Evolutionary conservation across 2,113 vertebrate species (phyloP).

Genomic region (Alligator mississippiensis): DNA sequence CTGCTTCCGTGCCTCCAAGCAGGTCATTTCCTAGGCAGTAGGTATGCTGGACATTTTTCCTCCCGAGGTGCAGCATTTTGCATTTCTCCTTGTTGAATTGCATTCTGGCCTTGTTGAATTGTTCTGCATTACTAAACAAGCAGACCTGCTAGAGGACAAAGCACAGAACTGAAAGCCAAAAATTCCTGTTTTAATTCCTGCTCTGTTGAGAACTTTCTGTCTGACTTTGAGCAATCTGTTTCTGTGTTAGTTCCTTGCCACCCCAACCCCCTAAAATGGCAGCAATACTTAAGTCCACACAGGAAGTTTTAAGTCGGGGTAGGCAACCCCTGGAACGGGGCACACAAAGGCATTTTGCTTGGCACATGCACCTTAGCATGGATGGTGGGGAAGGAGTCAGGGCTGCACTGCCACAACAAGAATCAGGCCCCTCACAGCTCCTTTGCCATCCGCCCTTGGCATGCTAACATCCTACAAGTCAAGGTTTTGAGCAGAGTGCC

Average conservation of each 20-base stretch:
- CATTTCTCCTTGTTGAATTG: fast-evolving
- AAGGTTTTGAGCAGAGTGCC: no score
- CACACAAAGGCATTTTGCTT: no score
- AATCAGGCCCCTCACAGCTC: no score
- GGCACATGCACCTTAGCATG: no score
- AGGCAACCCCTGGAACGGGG: no score
- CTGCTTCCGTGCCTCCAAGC: no score
- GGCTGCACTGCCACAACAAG: no score
- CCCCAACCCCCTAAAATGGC: not conserved
- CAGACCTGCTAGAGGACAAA: not conserved
- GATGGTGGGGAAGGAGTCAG: no score
- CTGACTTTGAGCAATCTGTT: not conserved
- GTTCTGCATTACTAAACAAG: not conserved
- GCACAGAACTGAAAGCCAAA: not conserved
- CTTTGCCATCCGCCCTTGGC: no score
- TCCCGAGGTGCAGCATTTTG: not conserved
- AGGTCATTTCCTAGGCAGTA: no score
- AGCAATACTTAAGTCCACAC: not conserved
- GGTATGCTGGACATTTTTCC: not conserved
- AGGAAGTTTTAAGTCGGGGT: not conserved
- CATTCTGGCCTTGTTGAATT: no score
- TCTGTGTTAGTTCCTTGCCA: not conserved
- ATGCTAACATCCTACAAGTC: no score
- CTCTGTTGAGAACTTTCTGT: not conserved
- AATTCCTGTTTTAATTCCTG: not conserved